Conservation (phyloP, 2,888 invertebrate species). For the Phasia obesa region DNA sequence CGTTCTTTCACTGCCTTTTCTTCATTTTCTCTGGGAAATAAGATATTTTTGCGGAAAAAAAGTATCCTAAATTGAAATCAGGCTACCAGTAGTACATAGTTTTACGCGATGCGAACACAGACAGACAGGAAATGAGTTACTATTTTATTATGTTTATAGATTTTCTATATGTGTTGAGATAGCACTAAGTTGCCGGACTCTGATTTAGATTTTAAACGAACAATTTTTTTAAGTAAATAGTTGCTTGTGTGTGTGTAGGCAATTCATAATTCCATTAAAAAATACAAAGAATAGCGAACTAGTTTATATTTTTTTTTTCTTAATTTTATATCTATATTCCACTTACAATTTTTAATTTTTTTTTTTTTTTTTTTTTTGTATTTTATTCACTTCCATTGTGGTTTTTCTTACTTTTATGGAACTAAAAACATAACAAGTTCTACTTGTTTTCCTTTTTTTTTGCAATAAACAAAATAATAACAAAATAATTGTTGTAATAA, state of each 20-base stretch:
- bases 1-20: too few species aligned
- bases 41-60: too few species aligned
- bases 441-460: conserved; percentile 38
- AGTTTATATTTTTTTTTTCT: conserved; percentile 31
- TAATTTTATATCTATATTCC: conserved; percentile 46
- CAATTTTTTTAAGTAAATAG: too few species aligned
- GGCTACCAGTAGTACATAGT: too few species aligned
- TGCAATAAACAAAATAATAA: not conserved
- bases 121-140: too few species aligned
- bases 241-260: not conserved
- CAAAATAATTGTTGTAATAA: conserved; percentile 41
- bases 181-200: too few species aligned
- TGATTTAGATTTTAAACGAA: too few species aligned
- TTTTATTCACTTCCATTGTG: conserved; percentile 44
- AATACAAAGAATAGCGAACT: conserved; percentile 39
- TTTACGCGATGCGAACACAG: too few species aligned
- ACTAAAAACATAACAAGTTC: conserved; percentile 42
- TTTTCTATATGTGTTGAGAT: too few species aligned
- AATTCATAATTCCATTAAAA: conserved; percentile 19
- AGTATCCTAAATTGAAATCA: too few species aligned
- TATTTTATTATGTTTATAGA: too few species aligned
- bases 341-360: conserved; percentile 15
- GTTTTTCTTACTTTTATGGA: conserved; percentile 41
- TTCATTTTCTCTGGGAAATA: too few species aligned
- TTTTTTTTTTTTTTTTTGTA: conserved; percentile 21